These are phyloP conservation scores for Scyliorhinus canicula DNA, from an alignment of 2,797 vertebrate genomes.

Conservation along the genomic window DNA sequence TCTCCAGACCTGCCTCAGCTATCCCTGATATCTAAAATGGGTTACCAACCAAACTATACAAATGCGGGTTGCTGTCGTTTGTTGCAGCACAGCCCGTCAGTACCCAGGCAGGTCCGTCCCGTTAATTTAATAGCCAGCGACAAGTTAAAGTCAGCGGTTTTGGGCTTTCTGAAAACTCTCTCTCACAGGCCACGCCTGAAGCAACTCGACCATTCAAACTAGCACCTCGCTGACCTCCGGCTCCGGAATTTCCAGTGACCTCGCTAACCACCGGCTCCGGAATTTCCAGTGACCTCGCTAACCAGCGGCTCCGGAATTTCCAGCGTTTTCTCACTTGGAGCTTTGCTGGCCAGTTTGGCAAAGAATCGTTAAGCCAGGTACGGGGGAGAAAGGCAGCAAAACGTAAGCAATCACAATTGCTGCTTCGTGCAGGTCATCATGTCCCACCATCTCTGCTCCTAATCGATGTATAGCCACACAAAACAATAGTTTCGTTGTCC, in stretches of 20 bases:
- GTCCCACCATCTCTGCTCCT: background rate
- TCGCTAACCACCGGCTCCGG: background rate
- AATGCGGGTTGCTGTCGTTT: background rate
- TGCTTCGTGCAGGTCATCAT: background rate
- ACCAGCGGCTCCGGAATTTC: background rate
- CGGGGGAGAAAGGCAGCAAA: background rate
- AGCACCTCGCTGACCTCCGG: background rate
- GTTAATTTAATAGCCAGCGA: background rate
- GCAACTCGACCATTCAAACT: background rate
- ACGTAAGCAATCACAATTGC: background rate
- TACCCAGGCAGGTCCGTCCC: background rate
- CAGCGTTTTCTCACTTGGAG: background rate
- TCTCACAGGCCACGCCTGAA: background rate
- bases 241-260: background rate
- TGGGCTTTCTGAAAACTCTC: too few species aligned
- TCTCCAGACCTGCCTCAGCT: background rate
- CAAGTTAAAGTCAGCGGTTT: background rate
- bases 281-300: background rate
- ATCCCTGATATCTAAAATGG: too few species aligned
- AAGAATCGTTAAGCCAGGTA: background rate
- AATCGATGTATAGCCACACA: background rate
- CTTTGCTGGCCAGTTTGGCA: background rate
- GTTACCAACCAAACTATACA: too few species aligned
- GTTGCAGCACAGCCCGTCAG: background rate
- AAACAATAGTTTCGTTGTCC: background rate